A percentile compares a stretch with the other conserved stretches of the same genome.
Conservation (phyloP, 2,888 invertebrate species). For the Drosophila nigricruria region DNA sequence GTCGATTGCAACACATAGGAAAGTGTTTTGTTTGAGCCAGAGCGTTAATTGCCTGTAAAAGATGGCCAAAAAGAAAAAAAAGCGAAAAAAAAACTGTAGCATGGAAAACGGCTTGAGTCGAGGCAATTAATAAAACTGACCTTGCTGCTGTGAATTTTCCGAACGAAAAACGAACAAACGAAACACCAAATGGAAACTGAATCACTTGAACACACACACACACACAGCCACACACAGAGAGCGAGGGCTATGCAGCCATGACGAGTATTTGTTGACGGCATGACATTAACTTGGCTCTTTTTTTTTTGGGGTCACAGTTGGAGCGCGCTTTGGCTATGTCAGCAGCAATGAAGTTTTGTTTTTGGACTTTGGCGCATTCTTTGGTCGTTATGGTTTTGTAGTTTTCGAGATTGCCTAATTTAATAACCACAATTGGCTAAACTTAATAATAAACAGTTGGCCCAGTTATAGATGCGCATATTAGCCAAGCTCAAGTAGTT, state of each 20-base stretch:
- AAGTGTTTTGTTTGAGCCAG: constrained; percentile 61
- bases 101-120: constrained; percentile 44
- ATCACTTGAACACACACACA: constrained; percentile 36
- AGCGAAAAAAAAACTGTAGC: constrained; percentile 40
- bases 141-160: constrained; percentile 70
- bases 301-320: constrained; percentile 72
- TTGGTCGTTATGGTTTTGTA: constrained; percentile 60
- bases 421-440: constrained; percentile 55
- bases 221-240: neutral
- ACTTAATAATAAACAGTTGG: constrained; percentile 38
- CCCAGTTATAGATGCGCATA: constrained; percentile 41
- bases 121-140: constrained; percentile 76
- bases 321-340: constrained; percentile 52
- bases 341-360: constrained; percentile 11
- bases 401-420: constrained; percentile 71
- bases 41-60: constrained; percentile 80
- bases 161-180: constrained; percentile 37
- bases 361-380: constrained; percentile 63
- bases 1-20: constrained; percentile 74
- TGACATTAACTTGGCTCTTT: constrained; percentile 71
- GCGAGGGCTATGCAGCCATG: constrained; percentile 74
- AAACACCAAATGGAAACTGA: constrained; percentile 43
- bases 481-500: constrained; percentile 24
- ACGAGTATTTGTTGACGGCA: constrained; percentile 77
- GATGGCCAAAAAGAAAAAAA: constrained; percentile 51